phyloP scores from a whole-genome alignment of 2,797 vertebrate genomes.

The Notamacropus eugenii region DNA sequence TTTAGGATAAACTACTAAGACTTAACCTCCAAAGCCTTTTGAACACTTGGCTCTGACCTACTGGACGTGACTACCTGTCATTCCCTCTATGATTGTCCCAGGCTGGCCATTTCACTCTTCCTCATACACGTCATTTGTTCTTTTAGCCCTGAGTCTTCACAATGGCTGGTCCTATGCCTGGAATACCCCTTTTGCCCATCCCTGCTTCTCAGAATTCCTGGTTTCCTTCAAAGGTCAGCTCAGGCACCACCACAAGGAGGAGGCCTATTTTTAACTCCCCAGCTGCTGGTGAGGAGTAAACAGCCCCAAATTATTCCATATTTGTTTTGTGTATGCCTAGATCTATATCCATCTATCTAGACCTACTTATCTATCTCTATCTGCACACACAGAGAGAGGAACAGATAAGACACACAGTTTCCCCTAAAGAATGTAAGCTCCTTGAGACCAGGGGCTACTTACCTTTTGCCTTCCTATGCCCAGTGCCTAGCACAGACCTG shows the following conservation, averaged over 20 bases:
- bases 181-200: not conserved
- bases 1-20: no score
- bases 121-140: no score
- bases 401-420: not conserved
- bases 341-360: rapidly evolving
- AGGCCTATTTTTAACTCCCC: not conserved
- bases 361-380: not conserved
- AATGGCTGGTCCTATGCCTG: not conserved
- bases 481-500: no score
- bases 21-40: not conserved
- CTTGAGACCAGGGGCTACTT: not conserved
- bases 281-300: not conserved
- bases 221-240: not conserved
- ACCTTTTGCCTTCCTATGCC: not conserved
- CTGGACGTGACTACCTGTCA: no score
- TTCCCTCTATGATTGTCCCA: not conserved
- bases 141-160: not conserved
- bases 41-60: not conserved
- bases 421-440: not conserved
- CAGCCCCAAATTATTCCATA: no score
- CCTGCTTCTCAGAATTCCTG: no score
- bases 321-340: not conserved
- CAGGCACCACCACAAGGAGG: not conserved
- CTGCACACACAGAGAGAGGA: not conserved
- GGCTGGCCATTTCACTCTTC: not conserved